phyloP scores from a whole-genome alignment of 2,797 vertebrate species.

The Cygnus olor region DNA sequence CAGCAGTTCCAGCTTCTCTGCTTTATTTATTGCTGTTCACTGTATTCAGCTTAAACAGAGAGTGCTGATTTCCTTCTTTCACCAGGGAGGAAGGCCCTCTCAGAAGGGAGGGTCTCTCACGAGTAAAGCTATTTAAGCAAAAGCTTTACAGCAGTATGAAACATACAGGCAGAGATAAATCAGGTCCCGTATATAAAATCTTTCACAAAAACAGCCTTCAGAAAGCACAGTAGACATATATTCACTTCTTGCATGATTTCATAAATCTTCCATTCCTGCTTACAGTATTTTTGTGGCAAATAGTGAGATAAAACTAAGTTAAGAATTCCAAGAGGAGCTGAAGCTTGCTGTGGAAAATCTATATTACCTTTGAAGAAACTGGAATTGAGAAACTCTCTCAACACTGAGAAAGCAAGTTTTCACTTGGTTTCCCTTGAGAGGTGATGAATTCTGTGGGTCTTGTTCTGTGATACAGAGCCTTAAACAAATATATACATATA shows the following conservation, averaged over 20 bases:
- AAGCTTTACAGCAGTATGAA: neutral
- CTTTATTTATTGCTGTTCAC: neutral
- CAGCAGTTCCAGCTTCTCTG: neutral
- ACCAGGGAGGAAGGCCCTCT: neutral
- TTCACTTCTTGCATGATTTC: neutral
- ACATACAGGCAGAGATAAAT: neutral
- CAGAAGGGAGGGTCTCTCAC: neutral
- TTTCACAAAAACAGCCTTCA: neutral
- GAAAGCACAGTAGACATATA: neutral
- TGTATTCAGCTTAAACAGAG: neutral
- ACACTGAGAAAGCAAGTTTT: neutral
- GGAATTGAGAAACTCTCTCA: neutral
- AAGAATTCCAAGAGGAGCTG: neutral
- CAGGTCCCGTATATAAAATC: neutral
- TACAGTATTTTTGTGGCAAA: neutral
- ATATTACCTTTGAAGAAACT: neutral
- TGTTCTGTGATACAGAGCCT: neutral
- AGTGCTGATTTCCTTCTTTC: neutral
- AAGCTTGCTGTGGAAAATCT: neutral
- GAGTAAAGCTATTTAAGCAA: neutral
- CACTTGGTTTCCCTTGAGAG: neutral
- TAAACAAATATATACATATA: neutral
- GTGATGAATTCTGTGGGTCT: neutral
- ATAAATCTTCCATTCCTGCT: neutral
- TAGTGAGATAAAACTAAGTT: neutral